These are phyloP conservation scores for Geodia barretti DNA, from an alignment of 37 sponge, comb jelly and placozoan genomes.

Conservation along the genomic window DNA sequence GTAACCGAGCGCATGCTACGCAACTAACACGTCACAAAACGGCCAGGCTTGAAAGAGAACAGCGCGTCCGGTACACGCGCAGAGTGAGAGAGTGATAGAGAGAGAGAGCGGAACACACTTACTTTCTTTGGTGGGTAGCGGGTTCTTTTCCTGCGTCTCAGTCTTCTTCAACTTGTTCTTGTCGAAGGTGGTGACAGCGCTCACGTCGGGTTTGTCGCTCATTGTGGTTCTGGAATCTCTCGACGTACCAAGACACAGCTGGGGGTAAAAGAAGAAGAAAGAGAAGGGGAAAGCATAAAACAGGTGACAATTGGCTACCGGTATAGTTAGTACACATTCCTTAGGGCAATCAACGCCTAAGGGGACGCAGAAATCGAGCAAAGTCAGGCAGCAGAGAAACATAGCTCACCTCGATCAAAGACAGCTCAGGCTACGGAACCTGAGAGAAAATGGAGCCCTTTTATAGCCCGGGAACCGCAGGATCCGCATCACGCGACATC, in stretches of 20 bases:
- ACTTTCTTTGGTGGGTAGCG: constrained; percentile 88
- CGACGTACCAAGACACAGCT: too few relatives aligned
- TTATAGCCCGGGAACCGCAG: background rate
- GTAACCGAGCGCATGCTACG: too few relatives aligned
- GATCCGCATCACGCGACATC: background rate
- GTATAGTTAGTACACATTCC: background rate
- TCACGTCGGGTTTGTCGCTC: constrained; percentile 76
- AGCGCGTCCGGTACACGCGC: background rate
- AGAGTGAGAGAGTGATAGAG: too few relatives aligned
- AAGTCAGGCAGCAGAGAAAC: too few relatives aligned
- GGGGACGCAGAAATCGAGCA: background rate
- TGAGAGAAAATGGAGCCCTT: background rate
- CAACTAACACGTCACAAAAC: too few relatives aligned
- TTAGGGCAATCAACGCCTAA: background rate
- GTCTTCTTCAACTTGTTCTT: constrained; percentile 75
- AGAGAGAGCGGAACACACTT: too few relatives aligned
- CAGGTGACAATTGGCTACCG: too few relatives aligned
- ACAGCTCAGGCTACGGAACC: background rate
- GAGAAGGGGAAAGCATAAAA: background rate
- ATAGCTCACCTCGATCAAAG: background rate
- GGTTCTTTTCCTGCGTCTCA: constrained; percentile 72
- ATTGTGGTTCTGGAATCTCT: constrained; percentile 16
- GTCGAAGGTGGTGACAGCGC: constrained; percentile 65
- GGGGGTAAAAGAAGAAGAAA: background rate
- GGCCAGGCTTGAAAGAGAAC: background rate